Conservation (phyloP, 2,888 invertebrate genomes). For the Chymomyza caudatula region DNA sequence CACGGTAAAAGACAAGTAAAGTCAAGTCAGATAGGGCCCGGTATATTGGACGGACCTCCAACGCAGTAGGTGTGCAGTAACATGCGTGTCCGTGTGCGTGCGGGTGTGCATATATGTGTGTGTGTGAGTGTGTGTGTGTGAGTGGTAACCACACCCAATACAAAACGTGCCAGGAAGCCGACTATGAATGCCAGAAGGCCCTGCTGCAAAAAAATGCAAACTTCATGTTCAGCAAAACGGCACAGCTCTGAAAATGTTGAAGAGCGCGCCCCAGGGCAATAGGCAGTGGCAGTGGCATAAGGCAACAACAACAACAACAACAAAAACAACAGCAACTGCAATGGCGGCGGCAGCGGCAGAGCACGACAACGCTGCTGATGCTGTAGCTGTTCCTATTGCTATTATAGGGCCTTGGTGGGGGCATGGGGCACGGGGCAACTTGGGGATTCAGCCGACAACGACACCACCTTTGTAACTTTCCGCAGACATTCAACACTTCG, state of each 20-base stretch:
- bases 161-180: conserved; percentile 55
- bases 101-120: conserved; percentile 29
- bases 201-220: conserved; percentile 45
- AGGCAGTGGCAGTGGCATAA: conserved; percentile 32
- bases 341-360: conserved; percentile 7
- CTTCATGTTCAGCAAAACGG: conserved; percentile 54
- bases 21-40: conserved; percentile 4
- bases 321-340: background rate
- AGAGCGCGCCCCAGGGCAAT: conserved; percentile 42
- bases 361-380: background rate
- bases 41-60: background rate
- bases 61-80: conserved; percentile 13
- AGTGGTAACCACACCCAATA: conserved; percentile 52
- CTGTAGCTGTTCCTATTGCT: background rate
- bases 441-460: conserved; percentile 29
- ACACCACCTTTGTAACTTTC: conserved; percentile 59
- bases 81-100: conserved; percentile 13
- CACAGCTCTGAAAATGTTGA: conserved; percentile 53
- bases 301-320: conserved; percentile 11
- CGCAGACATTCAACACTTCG: conserved; percentile 64
- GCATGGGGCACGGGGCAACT: background rate
- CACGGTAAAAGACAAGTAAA: conserved; percentile 53
- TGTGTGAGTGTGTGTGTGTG: conserved; percentile 22
- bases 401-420: background rate
- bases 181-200: conserved; percentile 45